Base-by-base conservation (phyloP, 2,888 invertebrate genomes). In the Dione vanillae region DNA sequence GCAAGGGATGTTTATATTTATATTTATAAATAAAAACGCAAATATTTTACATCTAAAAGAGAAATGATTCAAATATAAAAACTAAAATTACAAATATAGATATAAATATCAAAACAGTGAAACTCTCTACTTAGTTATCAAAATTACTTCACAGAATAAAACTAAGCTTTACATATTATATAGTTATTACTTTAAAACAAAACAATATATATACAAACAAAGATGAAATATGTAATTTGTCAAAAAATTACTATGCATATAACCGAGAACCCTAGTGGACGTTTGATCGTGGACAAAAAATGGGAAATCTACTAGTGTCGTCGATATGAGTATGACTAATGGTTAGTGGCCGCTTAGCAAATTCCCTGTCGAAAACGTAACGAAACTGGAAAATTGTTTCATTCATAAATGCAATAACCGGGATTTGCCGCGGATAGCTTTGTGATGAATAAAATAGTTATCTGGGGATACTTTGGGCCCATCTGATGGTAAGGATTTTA, bases 341-440 rank as follows among this genome's bases (percentile, higher is more conserved):
- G 87, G 87, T 87, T 27, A 78, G 72, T 79, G 80, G 82, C 79
- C 85, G 84, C 82, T 86, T 91, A 90, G 85, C 88, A 92, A 92
- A 93, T 92, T 87, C 92, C 87, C 85, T 86, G 82, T 85, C 88
- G 81, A 88, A 89, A 87, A 86, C 80, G 89, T 78, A 82, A 80
- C 85, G 89, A 90, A 83, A 86, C 87, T 91, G 90, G 92, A 91
- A 92, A 92, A 93, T 92, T 91, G 91, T 92, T 88, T 89, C 90
- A 89, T 91, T 90, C 87, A 90, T 88, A 88, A 89, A 90, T 85
- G 86, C 87, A 85, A 90, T 88, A 83, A 82, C 81, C 78, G 80
- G 89, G 91, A 87, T 90, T 90, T 90, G 78, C 77, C 70, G 77
- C 80, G 83, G 85, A 88, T 87, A 78, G 83, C 78, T 83, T 83